Conservation (phyloP, 92 coral and sea anemone species). For the Blastomussa wellsi region DNA sequence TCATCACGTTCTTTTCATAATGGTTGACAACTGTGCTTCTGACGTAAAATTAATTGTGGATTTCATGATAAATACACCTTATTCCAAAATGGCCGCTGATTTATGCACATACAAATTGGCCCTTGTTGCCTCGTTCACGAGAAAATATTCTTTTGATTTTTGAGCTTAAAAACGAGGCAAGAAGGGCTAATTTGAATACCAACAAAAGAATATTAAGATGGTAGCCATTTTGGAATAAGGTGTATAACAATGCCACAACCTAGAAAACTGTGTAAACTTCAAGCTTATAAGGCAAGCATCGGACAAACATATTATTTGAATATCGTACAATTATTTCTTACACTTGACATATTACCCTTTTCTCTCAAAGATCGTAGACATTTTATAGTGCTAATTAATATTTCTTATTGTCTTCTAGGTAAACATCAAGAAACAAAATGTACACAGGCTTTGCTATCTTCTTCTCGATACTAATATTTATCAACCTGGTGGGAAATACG, state of each 20-base stretch:
- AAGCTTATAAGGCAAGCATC: background rate
- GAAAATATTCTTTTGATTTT: too few species aligned
- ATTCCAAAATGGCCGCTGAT: too few species aligned
- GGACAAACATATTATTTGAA: background rate
- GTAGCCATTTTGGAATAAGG: too few species aligned
- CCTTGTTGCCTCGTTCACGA: too few species aligned
- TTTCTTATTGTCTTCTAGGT: constrained; percentile 1
- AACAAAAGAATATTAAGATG: too few species aligned
- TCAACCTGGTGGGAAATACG: constrained; percentile 51
- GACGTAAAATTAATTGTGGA: background rate
- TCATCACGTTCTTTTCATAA: background rate
- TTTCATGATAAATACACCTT: background rate
- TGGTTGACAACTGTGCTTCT: background rate
- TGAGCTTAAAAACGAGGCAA: too few species aligned
- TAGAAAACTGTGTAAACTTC: background rate
- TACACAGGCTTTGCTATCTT: constrained; percentile 39
- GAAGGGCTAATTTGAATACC: too few species aligned
- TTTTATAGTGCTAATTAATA: background rate
- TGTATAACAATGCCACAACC: background rate
- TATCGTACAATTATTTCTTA: background rate
- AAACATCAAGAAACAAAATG: constrained; percentile 16
- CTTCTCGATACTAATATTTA: constrained; percentile 40
- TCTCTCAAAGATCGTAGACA: background rate
- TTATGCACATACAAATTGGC: too few species aligned
- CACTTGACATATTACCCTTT: background rate